A percentile compares a stretch with the other conserved stretches of the same genome.
phyloP scores from a whole-genome alignment of 1,140 invertebrate species.

The Drosophila jambulina region DNA sequence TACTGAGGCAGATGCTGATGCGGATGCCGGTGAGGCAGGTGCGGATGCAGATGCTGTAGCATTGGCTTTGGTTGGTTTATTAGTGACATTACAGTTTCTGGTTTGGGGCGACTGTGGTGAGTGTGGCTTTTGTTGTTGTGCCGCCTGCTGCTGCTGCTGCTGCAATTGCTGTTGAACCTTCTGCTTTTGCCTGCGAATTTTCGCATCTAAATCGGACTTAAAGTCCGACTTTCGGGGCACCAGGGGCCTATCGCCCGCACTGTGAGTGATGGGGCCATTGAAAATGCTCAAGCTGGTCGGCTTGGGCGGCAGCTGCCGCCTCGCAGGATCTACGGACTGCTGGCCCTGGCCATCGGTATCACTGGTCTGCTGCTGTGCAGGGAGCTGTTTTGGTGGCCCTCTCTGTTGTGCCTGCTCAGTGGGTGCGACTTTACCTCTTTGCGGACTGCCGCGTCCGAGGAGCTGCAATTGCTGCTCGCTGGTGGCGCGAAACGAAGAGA shows the following conservation, averaged over 20 bases:
- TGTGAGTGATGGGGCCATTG: slow-evolving; percentile 51
- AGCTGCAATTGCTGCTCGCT: slow-evolving; percentile 82
- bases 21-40: slow-evolving; percentile 37
- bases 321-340: slow-evolving; percentile 42
- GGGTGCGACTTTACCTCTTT: slow-evolving; percentile 72
- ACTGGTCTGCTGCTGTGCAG: slow-evolving; percentile 21
- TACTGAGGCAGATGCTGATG: slow-evolving; percentile 59
- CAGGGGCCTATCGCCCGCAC: slow-evolving; percentile 52
- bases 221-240: slow-evolving; percentile 76
- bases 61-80: slow-evolving; percentile 56
- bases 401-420: slow-evolving; percentile 54
- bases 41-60: slow-evolving; percentile 63
- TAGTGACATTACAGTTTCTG: slow-evolving; percentile 82
- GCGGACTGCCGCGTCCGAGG: slow-evolving; percentile 70
- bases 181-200: slow-evolving; percentile 77
- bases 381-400: slow-evolving; percentile 35
- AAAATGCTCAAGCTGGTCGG: slow-evolving; percentile 74
- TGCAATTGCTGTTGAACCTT: slow-evolving; percentile 75
- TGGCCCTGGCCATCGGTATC: slow-evolving; percentile 31
- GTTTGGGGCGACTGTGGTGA: slow-evolving; percentile 73
- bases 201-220: slow-evolving; percentile 81
- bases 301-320: slow-evolving; percentile 73
- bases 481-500: slow-evolving; percentile 80
- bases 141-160: slow-evolving; percentile 52
- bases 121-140: slow-evolving; percentile 59